phyloP scores from a whole-genome alignment of 2,797 vertebrate species.

The Syncerus caffer region DNA sequence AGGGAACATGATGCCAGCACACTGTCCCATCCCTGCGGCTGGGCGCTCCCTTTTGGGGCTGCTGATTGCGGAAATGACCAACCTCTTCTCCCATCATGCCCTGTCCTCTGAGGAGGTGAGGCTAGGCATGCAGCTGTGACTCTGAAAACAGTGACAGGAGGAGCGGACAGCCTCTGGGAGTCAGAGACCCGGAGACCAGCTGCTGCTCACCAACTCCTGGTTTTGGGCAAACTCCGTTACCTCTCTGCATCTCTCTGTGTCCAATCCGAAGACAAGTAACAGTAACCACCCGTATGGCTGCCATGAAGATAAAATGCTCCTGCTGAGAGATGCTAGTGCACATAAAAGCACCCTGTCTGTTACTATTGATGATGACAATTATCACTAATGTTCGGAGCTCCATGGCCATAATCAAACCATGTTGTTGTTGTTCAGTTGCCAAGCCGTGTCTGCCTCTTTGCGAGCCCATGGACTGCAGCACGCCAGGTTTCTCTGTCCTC shows the following conservation, averaged over 20 bases:
- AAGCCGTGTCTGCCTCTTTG: not conserved
- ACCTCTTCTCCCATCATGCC: not conserved
- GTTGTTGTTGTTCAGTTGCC: not conserved
- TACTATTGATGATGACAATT: too few species aligned
- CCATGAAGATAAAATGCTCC: not conserved
- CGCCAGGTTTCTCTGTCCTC: not conserved
- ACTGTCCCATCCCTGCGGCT: fast-evolving
- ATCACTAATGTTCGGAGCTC: too few species aligned
- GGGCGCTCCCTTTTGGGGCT: not conserved
- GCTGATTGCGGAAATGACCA: fast-evolving
- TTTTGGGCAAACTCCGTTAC: not conserved
- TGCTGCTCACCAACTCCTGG: too few species aligned
- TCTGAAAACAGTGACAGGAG: not conserved
- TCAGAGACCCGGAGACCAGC: not conserved
- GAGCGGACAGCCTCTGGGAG: too few species aligned
- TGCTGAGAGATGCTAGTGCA: too few species aligned
- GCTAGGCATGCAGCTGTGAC: too few species aligned
- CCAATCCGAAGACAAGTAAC: too few species aligned
- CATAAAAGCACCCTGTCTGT: too few species aligned
- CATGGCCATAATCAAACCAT: not conserved
- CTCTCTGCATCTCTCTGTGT: not conserved
- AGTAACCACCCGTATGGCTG: fast-evolving
- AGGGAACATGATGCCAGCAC: fast-evolving
- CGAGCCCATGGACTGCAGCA: fast-evolving
- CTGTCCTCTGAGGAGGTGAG: not conserved